Base-by-base conservation (phyloP, 64 coral and sea anemone species). In the Montipora cactus region DNA sequence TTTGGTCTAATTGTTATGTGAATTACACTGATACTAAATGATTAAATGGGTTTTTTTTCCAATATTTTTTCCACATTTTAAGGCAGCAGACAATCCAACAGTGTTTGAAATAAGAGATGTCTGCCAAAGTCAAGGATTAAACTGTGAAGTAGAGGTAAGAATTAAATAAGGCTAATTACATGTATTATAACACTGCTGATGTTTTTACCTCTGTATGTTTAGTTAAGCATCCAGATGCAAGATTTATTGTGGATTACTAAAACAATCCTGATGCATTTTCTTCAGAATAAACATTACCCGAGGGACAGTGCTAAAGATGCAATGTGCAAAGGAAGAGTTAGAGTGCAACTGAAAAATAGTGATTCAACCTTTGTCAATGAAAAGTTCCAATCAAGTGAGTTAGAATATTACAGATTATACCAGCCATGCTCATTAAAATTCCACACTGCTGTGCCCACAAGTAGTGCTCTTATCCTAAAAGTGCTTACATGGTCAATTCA, bases 291-390 rank as follows among this genome's bases (percentile, higher is more conserved):
- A 75, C 88, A 84, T 70, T 99, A 99, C 50, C 95, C 98, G 10
- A 96, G 77, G 76, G 98, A 99, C 25, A 99, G 95, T 83, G 71
- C 92, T 18, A 99, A 99, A 90, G 98, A 99, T 94, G 98, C 95
- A 4, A 49, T 99, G 62, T 99, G 98, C 74, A 99, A 94, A 71
- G 98, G 98, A 11, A 89, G 98, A 74, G 98, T 99, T 28, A 88
- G 87, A 71, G 92, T 99, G 14, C 97, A 99, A 73, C 75, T 99
- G 11, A 99, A 96, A 59, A 88, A 96, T 19, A 81, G 48, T 84
- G 89, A 99, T 74, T 76, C 80, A 69, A 87, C 49, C 37, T 81
- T 87, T 67, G 78, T 96, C 9, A 99, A 96, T 89, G 83, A 91
- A n/a, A 94, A 94, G 67, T 96, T 96, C 58, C 47, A 67, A 49